These are phyloP conservation scores for Seira musarum DNA, from an alignment of 2,888 invertebrate species.

Conservation along the genomic window DNA sequence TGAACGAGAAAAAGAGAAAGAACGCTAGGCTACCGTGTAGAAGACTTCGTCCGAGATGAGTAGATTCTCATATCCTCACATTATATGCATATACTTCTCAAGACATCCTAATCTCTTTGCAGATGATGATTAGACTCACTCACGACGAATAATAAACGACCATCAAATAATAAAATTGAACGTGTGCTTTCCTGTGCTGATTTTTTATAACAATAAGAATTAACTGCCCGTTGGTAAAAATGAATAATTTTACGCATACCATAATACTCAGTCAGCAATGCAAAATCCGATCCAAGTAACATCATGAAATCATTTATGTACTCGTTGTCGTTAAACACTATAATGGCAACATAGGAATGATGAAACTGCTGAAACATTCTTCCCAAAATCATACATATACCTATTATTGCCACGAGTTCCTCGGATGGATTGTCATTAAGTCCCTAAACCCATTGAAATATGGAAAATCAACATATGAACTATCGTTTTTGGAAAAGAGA, in stretches of 20 bases:
- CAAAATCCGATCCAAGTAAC: no score
- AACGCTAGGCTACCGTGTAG: conserved; percentile 16
- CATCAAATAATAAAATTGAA: conserved; percentile 47
- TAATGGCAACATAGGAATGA: no score
- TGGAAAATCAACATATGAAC: conserved; percentile 43
- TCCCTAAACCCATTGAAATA: conserved; percentile 48
- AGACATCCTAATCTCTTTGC: conserved; percentile 42
- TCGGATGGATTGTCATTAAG: conserved; percentile 57
- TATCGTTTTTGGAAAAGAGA: no score
- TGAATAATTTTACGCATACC: conserved; percentile 28
- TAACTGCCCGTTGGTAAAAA: conserved; percentile 6
- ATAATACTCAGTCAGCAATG: conserved; percentile 12
- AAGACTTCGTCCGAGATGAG: not conserved
- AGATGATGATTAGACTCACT: conserved; percentile 54
- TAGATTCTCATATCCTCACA: not conserved
- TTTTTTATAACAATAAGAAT: conserved; percentile 24
- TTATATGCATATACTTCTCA: not conserved
- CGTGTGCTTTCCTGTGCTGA: conserved; percentile 59
- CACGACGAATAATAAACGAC: conserved; percentile 47
- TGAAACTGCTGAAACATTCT: not conserved
- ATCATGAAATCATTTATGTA: not conserved
- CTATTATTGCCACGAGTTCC: no score
- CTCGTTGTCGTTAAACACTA: no score
- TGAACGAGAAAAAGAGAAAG: conserved; percentile 50
- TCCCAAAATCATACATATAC: no score